phyloP scores from a whole-genome alignment of 1,140 invertebrate genomes.

The Radopholus similis region DNA sequence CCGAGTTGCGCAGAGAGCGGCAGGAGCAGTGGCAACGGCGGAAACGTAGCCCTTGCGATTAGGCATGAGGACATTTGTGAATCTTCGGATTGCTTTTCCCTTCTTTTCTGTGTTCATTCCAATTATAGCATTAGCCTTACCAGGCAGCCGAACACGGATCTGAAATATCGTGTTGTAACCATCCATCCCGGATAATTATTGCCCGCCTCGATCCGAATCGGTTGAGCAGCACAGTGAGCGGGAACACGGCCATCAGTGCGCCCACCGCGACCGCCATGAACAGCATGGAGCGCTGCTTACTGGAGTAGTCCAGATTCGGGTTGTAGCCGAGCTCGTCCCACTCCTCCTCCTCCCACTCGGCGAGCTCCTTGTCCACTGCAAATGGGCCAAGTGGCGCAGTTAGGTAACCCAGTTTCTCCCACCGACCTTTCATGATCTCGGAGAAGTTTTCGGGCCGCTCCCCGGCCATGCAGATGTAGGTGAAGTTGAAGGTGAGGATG shows the following conservation, averaged over 20 bases:
- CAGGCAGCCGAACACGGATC: conserved; percentile 15
- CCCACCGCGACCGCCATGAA: conserved; percentile 57
- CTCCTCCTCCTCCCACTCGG: conserved; percentile 18
- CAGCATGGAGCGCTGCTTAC: conserved; percentile 45
- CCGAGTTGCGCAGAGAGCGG: conserved; percentile 39
- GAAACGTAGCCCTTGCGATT: conserved; percentile 46
- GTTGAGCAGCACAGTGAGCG: conserved; percentile 52
- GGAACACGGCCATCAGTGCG: conserved; percentile 53
- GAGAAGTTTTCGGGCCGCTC: conserved; percentile 38
- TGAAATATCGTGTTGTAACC: not conserved
- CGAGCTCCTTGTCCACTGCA: not conserved
- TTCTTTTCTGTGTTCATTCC: no score
- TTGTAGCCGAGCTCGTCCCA: conserved; percentile 28
- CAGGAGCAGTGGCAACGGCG: conserved; percentile 50
- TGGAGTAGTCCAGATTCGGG: conserved; percentile 50
- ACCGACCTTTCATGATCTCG: conserved; percentile 15
- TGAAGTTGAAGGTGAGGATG: conserved; percentile 59
- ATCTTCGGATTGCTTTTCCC: no score
- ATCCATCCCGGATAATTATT: conserved; percentile 6
- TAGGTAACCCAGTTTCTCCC: no score
- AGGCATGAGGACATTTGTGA: no score
- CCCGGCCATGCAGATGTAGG: conserved; percentile 58
- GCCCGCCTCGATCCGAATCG: conserved; percentile 45
- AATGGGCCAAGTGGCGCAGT: no score
- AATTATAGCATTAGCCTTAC: no score